Conservation (phyloP, 2,113 vertebrate species). For the Potamarius usumacintae region DNA sequence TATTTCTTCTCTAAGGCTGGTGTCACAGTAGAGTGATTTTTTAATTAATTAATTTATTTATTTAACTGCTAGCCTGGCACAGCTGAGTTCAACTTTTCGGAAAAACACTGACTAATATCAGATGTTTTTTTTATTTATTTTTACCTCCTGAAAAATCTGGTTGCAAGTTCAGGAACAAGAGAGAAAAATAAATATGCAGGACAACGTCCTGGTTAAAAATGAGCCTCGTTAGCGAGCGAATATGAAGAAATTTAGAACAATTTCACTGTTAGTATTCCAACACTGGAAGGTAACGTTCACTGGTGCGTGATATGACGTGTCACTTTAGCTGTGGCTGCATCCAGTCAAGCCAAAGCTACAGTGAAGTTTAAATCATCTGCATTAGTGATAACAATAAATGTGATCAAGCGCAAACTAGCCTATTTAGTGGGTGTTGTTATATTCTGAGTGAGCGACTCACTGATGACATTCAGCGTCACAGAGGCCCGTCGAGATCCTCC, state of each 20-base stretch:
- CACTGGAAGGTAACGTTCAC: background rate
- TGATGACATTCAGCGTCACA: constrained; percentile 65
- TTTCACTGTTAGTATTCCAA: background rate
- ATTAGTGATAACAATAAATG: background rate
- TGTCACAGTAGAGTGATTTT: too few species aligned
- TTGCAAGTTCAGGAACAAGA: background rate
- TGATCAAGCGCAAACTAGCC: background rate
- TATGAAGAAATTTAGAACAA: background rate
- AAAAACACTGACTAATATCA: too few species aligned
- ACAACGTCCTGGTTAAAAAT: background rate
- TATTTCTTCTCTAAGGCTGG: background rate
- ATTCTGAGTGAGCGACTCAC: constrained; percentile 57
- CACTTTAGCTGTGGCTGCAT: background rate
- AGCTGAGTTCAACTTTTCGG: too few species aligned
- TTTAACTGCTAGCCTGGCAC: too few species aligned
- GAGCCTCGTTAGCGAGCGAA: background rate
- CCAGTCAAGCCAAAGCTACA: background rate
- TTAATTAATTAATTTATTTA: too few species aligned
- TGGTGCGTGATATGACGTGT: background rate
- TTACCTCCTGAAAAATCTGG: background rate
- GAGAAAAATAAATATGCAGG: background rate
- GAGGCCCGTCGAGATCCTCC: constrained; percentile 63
- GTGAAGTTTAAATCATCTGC: background rate
- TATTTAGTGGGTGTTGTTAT: background rate
- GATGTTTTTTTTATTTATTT: too few species aligned